A percentile compares a stretch with the other conserved stretches of the same genome.
These are phyloP conservation scores for Corythaeola cristata DNA, from an alignment of 2,113 vertebrate species.

Conservation along the genomic window DNA sequence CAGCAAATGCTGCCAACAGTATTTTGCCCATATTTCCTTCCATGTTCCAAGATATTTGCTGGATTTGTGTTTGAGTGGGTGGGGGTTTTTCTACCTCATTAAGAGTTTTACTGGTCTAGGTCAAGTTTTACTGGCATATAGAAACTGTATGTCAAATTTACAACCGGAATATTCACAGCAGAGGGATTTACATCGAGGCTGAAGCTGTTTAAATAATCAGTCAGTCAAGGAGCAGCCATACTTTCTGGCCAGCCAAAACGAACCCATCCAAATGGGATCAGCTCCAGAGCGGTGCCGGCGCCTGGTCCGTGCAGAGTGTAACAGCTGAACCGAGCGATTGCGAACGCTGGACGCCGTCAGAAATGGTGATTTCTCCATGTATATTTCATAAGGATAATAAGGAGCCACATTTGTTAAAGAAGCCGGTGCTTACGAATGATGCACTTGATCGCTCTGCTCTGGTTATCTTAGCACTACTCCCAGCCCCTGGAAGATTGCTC, in stretches of 20 bases:
- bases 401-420: constrained; percentile 34
- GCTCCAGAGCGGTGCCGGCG: accelerated
- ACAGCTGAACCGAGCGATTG: accelerated
- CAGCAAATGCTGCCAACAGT: not conserved
- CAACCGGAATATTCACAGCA: not conserved
- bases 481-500: not conserved
- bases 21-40: not conserved
- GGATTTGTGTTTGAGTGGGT: not conserved
- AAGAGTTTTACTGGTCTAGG: not conserved
- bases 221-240: not conserved
- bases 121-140: not conserved
- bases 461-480: not conserved
- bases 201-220: not conserved
- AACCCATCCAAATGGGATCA: not conserved
- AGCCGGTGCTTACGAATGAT: constrained; percentile 30
- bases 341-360: not conserved
- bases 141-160: not conserved
- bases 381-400: constrained; percentile 32
- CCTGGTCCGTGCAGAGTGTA: not conserved
- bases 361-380: constrained; percentile 1
- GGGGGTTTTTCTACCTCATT: not conserved
- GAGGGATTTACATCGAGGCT: not conserved
- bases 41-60: not conserved
- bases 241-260: not conserved
- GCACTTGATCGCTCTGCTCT: not conserved